A percentile compares a stretch with the other conserved stretches of the same genome.
phyloP scores from a whole-genome alignment of 2,797 vertebrate genomes.

The Tokudaia tokunoshimensis region DNA sequence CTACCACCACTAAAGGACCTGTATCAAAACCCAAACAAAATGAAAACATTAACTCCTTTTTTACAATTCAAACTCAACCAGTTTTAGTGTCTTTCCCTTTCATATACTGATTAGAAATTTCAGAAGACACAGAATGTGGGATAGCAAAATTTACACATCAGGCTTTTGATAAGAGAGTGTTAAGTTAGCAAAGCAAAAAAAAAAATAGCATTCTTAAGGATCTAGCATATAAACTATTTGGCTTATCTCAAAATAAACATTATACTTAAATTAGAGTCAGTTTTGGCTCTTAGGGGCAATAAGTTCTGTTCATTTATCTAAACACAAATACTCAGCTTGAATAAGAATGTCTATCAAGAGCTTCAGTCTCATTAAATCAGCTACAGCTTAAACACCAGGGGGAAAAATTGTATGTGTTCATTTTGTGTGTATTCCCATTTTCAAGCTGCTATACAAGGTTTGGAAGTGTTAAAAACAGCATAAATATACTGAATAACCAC shows the following conservation, averaged over 20 bases:
- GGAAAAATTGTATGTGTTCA: neutral
- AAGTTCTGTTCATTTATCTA: constrained; percentile 70
- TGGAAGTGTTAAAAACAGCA: constrained; percentile 43
- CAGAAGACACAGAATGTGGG: constrained; percentile 7
- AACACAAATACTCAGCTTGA: neutral
- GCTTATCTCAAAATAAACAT: constrained; percentile 60
- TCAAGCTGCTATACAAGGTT: constrained; percentile 46
- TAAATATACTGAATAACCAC: constrained; percentile 56
- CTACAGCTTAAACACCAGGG: constrained; percentile 4
- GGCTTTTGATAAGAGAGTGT: constrained; percentile 46
- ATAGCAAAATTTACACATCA: constrained; percentile 10
- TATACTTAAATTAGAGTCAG: constrained; percentile 55
- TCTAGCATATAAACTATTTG: constrained; percentile 67
- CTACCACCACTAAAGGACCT: neutral
- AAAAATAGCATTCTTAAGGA: constrained; percentile 62
- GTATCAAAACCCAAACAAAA: neutral
- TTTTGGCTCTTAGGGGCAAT: constrained; percentile 64
- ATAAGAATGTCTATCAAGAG: constrained; percentile 40
- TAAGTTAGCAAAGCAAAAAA: constrained; percentile 48
- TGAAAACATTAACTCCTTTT: neutral
- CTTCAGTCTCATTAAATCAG: neutral
- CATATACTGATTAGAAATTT: constrained; percentile 27
- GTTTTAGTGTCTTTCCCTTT: neutral
- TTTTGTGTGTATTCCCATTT: constrained; percentile 67
- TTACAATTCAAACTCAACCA: constrained; percentile 46